A percentile compares a stretch with the other conserved stretches of the same genome.
Conservation (phyloP, 2,888 invertebrate species). For the Andrena camellia region DNA sequence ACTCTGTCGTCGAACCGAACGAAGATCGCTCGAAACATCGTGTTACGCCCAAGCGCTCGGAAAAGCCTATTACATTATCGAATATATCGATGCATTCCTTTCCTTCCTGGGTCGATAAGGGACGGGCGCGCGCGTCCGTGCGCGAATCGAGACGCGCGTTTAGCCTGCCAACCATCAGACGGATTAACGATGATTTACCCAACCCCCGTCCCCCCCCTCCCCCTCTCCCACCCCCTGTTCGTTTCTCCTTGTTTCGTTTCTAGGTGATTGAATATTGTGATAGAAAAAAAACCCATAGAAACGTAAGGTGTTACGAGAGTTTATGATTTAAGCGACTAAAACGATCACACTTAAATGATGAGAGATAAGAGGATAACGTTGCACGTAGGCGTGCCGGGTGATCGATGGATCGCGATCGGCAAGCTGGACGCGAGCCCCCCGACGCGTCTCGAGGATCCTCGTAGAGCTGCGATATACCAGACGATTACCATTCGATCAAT, state of each 20-base stretch:
- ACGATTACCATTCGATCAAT: background rate
- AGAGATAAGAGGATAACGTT: background rate
- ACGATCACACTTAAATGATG: slow-evolving; percentile 35
- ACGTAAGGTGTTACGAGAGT: slow-evolving; percentile 41
- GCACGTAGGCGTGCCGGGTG: background rate
- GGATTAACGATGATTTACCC: background rate
- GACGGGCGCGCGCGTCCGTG: background rate
- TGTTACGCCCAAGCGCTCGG: slow-evolving; percentile 2
- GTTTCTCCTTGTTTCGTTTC: slow-evolving; percentile 18
- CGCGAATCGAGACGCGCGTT: background rate
- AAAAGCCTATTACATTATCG: slow-evolving; percentile 10
- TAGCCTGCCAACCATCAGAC: background rate
- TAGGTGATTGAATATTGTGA: slow-evolving; percentile 35
- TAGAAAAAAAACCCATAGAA: slow-evolving; percentile 44
- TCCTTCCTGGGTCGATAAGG: slow-evolving; percentile 4
- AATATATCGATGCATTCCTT: slow-evolving; percentile 26
- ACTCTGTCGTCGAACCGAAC: slow-evolving; percentile 1
- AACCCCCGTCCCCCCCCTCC: too few species aligned
- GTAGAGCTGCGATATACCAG: background rate
- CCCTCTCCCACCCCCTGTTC: background rate
- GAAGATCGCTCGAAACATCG: background rate
- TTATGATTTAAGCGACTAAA: slow-evolving; percentile 47
- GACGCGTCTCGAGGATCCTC: background rate
- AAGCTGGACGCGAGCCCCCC: background rate
- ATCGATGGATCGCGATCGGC: slow-evolving; percentile 4